Evolutionary conservation across 2,113 vertebrate species (phyloP).

Genomic region (Echinops telfairi): DNA sequence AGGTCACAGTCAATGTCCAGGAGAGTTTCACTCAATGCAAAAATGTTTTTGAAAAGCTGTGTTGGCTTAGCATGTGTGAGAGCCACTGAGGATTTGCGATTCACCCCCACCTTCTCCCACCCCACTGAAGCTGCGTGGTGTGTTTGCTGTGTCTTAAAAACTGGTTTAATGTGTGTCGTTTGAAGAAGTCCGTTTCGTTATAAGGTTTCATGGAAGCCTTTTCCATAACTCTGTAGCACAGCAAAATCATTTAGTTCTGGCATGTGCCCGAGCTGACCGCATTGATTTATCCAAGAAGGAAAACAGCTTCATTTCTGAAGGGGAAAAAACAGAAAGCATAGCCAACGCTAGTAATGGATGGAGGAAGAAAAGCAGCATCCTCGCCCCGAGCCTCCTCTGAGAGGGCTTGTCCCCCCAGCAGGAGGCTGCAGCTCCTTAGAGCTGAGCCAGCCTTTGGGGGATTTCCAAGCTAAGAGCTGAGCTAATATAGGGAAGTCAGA

Average conservation of each 20-base stretch:
- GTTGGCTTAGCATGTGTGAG: not conserved
- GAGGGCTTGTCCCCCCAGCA: not conserved
- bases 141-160: conserved; percentile 59
- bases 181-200: conserved; percentile 63
- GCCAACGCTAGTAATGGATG: conserved; percentile 55
- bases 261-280: conserved; percentile 41
- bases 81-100: conserved; percentile 28
- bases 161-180: conserved; percentile 48
- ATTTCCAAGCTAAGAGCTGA: conserved; percentile 14
- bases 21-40: conserved; percentile 56
- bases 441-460: not conserved
- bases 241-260: conserved; percentile 68
- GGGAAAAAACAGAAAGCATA: conserved; percentile 55
- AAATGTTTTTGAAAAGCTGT: not conserved
- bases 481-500: not conserved
- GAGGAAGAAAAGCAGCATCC: conserved; percentile 14
- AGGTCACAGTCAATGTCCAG: conserved; percentile 9
- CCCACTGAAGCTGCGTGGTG: conserved; percentile 31
- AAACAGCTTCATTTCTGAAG: conserved; percentile 66
- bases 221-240: conserved; percentile 65
- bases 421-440: not conserved
- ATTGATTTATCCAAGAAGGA: conserved; percentile 71
- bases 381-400: not conserved
- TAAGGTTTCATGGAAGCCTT: conserved; percentile 68
- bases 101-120: not conserved